phyloP scores from a whole-genome alignment of 2,888 invertebrate species.

The Spilarctia lutea region DNA sequence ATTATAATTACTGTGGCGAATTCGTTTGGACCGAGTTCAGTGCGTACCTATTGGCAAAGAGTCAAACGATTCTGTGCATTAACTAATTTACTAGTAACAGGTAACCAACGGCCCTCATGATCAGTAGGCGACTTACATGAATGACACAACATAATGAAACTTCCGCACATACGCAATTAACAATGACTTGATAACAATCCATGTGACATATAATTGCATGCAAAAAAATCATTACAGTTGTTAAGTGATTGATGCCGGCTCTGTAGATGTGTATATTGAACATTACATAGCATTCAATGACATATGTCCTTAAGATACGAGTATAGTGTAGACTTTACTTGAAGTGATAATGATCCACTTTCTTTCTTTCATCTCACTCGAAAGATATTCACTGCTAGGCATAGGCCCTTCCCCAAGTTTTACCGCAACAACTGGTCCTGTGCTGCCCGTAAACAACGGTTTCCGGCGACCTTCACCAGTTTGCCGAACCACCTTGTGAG shows the following conservation, averaged over 20 bases:
- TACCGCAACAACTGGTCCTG: too few relatives aligned
- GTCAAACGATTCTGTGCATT: conserved; percentile 48
- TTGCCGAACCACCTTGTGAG: too few relatives aligned
- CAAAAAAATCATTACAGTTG: conserved; percentile 42
- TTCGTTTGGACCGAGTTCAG: conserved; percentile 37
- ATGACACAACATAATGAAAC: conserved; percentile 68
- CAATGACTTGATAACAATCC: conserved; percentile 61
- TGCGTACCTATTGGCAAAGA: conserved; percentile 45
- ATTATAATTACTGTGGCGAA: conserved; percentile 42
- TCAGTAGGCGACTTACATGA: conserved; percentile 49
- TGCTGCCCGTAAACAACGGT: too few relatives aligned
- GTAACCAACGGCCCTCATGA: conserved; percentile 37
- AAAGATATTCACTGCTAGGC: too few relatives aligned
- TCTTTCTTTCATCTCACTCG: too few relatives aligned
- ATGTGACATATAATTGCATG: conserved; percentile 57
- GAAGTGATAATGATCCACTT: too few relatives aligned
- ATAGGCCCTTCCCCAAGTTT: too few relatives aligned
- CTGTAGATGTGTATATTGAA: conserved; percentile 8
- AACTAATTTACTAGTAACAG: conserved; percentile 46
- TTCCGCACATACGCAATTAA: conserved; percentile 63
- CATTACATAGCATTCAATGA: background rate
- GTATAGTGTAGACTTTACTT: too few relatives aligned
- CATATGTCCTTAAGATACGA: too few relatives aligned
- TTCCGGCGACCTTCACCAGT: too few relatives aligned
- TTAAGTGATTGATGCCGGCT: conserved; percentile 26